These are phyloP conservation scores for Gastrophysa polygoni DNA, from an alignment of 2,888 invertebrate species.

Conservation along the genomic window DNA sequence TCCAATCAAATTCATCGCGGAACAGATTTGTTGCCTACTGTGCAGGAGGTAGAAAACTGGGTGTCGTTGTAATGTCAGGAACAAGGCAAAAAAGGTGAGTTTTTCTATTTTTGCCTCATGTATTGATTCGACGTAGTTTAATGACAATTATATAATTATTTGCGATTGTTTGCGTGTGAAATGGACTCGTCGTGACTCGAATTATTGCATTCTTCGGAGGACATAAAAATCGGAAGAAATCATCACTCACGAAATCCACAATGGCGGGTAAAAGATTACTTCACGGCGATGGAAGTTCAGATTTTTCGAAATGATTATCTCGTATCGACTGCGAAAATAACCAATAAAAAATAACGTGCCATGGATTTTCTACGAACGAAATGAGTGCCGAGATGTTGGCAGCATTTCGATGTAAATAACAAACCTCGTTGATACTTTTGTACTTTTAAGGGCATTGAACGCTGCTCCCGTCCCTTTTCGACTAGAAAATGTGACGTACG, in stretches of 20 bases:
- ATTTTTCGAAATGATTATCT: constrained; percentile 21
- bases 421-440: constrained; percentile 33
- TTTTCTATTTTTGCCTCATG: constrained; percentile 51
- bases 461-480: constrained; percentile 32
- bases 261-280: constrained; percentile 55
- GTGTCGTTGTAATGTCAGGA: constrained; percentile 82
- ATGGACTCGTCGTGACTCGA: not conserved
- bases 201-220: not conserved
- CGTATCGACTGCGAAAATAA: constrained; percentile 13
- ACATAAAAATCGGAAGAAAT: constrained; percentile 35
- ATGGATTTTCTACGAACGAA: not conserved
- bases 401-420: not conserved
- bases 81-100: constrained; percentile 77
- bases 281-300: constrained; percentile 46
- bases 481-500: constrained; percentile 33
- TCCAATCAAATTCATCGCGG: constrained; percentile 32
- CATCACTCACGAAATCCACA: constrained; percentile 52
- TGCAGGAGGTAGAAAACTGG: constrained; percentile 74
- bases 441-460: constrained; percentile 52
- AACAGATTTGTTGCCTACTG: constrained; percentile 44
- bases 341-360: not conserved
- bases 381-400: not conserved
- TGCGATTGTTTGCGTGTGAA: not conserved
- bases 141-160: not conserved
- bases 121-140: constrained; percentile 18